A percentile compares a stretch with the other conserved stretches of the same genome.
These are phyloP conservation scores for Drosophila ercepeae DNA, from an alignment of 1,140 invertebrate species.

Conservation along the genomic window DNA sequence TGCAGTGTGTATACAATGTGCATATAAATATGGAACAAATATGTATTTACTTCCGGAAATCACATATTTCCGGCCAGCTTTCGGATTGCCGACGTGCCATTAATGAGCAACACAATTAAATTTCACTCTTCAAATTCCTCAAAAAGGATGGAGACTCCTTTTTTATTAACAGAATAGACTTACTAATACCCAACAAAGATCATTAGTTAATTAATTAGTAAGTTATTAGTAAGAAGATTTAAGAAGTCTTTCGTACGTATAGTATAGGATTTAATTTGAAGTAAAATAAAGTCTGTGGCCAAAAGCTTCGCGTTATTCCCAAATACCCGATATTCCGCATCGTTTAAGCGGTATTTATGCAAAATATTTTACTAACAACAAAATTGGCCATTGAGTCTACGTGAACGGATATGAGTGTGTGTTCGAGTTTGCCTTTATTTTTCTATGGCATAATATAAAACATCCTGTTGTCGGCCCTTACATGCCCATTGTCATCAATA, in stretches of 20 bases:
- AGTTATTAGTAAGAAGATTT: background rate
- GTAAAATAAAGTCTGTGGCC: too few species aligned
- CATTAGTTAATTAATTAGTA: too few species aligned
- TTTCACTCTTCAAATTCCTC: slow-evolving; percentile 62
- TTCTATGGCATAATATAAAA: slow-evolving; percentile 70
- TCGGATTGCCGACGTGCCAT: slow-evolving; percentile 49
- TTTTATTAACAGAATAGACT: background rate
- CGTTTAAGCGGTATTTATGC: slow-evolving; percentile 51
- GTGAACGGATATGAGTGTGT: slow-evolving; percentile 37
- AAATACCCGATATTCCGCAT: slow-evolving; percentile 5
- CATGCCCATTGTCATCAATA: slow-evolving; percentile 66
- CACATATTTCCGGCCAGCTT: slow-evolving; percentile 68
- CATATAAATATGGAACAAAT: slow-evolving; percentile 43
- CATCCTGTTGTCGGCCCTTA: slow-evolving; percentile 71
- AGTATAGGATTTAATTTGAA: too few species aligned
- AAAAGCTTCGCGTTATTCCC: background rate
- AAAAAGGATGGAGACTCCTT: slow-evolving; percentile 41
- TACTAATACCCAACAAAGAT: slow-evolving; percentile 1
- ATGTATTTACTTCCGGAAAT: slow-evolving; percentile 74
- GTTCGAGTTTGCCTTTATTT: slow-evolving; percentile 43
- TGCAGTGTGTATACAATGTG: background rate
- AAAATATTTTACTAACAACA: slow-evolving; percentile 58
- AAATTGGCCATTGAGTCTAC: slow-evolving; percentile 28
- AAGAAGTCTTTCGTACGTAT: too few species aligned
- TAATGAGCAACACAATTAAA: slow-evolving; percentile 79